Evolutionary conservation across 1,140 invertebrate genomes (phyloP).

Genomic region (Metopolophium dirhodum): DNA sequence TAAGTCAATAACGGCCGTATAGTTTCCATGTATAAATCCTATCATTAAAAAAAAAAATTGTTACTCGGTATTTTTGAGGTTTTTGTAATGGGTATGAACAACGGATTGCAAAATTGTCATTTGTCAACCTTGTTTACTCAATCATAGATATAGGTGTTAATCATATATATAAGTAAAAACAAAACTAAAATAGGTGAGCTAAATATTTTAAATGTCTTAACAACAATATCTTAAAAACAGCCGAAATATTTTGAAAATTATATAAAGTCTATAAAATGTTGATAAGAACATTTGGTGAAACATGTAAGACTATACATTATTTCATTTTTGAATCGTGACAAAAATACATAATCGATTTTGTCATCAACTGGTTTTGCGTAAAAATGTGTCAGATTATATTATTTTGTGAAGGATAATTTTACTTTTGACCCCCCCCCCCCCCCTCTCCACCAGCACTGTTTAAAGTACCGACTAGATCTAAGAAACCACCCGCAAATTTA

Average conservation of each 20-base stretch:
- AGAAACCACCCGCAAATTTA: background rate
- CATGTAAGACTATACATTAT: background rate
- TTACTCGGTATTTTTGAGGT: background rate
- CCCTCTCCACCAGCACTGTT: too few relatives aligned
- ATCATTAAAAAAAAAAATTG: background rate
- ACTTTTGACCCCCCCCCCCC: background rate
- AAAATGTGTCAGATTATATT: too few relatives aligned
- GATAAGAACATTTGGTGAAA: background rate
- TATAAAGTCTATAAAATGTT: background rate
- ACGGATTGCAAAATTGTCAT: too few relatives aligned
- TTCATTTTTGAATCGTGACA: background rate
- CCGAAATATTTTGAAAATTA: background rate
- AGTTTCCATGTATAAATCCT: too few relatives aligned
- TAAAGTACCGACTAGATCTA: background rate
- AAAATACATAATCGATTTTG: background rate
- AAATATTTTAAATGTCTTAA: background rate
- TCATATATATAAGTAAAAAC: too few relatives aligned
- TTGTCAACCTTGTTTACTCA: background rate
- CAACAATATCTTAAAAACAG: background rate
- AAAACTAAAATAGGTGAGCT: background rate
- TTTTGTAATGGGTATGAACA: background rate
- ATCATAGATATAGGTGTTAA: background rate
- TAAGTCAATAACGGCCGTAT: too few relatives aligned
- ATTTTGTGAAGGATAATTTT: background rate
- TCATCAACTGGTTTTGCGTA: background rate